These are phyloP conservation scores for Philopotamus ludificatus DNA, from an alignment of 1,140 invertebrate species.

Conservation along the genomic window DNA sequence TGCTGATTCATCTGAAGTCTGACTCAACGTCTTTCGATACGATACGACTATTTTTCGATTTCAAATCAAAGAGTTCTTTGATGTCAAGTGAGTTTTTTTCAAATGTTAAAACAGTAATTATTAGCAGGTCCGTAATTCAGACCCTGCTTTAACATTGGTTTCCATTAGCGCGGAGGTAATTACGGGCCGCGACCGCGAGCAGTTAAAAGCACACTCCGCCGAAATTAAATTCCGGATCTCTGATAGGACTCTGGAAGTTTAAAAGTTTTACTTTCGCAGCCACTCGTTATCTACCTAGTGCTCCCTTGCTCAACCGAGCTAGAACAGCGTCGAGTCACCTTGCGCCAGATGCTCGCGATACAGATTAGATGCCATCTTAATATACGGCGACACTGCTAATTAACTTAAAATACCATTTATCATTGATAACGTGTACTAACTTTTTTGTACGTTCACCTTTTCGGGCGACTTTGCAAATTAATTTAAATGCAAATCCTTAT, in stretches of 20 bases:
- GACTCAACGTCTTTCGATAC: too few species aligned
- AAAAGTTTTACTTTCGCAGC: constrained; percentile 17
- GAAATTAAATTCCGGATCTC: constrained; percentile 35
- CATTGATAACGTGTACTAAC: too few species aligned
- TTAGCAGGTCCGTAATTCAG: too few species aligned
- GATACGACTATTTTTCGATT: too few species aligned
- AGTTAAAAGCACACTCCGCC: constrained; percentile 29
- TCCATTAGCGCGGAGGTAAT: constrained; percentile 27
- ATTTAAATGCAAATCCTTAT: too few species aligned
- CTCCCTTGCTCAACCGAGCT: neutral
- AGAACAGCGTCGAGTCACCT: constrained; percentile 14
- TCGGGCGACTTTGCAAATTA: too few species aligned
- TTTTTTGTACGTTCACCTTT: neutral
- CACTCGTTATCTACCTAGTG: constrained; percentile 15
- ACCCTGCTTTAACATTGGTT: constrained; percentile 20
- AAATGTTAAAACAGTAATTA: too few species aligned
- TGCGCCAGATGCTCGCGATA: constrained; percentile 12
- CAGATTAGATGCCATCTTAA: constrained; percentile 15
- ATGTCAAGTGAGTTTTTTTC: too few species aligned
- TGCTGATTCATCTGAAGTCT: too few species aligned
- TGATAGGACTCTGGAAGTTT: constrained; percentile 19
- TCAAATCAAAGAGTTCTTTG: too few species aligned
- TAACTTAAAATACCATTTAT: neutral
- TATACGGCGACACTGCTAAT: neutral
- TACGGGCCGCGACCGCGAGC: constrained; percentile 14